Percentiles rank a stretch among this genome's conserved stretches.
These are phyloP conservation scores for Thereva nobilitata DNA, from an alignment of 2,888 invertebrate species.

Conservation along the genomic window DNA sequence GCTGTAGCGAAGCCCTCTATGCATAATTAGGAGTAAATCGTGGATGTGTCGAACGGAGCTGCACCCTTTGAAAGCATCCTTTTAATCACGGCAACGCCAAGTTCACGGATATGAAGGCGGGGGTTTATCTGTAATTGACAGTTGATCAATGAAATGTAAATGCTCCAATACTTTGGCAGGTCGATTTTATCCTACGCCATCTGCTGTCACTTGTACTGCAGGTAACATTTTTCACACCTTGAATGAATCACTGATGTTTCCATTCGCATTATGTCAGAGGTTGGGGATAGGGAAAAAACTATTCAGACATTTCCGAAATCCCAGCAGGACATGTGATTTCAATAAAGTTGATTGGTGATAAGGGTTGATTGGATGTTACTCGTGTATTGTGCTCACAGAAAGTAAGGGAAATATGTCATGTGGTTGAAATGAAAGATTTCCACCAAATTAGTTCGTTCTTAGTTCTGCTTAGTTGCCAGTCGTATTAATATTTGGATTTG, in stretches of 20 bases:
- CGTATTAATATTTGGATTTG: too few species aligned
- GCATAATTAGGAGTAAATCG: too few species aligned
- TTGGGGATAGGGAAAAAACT: background rate
- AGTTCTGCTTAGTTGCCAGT: too few species aligned
- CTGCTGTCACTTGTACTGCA: constrained; percentile 8
- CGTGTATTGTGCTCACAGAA: too few species aligned
- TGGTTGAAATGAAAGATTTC: too few species aligned
- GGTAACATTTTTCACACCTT: constrained; percentile 8
- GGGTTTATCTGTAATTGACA: constrained; percentile 6
- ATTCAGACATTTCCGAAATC: constrained; percentile 9
- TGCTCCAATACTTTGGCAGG: background rate
- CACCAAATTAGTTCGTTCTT: too few species aligned
- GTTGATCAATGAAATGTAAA: constrained; percentile 10
- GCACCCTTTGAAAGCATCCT: too few species aligned
- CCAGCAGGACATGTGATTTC: constrained; percentile 17
- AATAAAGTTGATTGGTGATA: constrained; percentile 21
- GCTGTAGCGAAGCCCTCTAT: too few species aligned
- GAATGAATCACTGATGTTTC: constrained; percentile 5
- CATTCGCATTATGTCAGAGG: constrained; percentile 10
- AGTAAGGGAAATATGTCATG: too few species aligned
- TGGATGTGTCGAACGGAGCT: too few species aligned
- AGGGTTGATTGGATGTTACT: constrained; percentile 17
- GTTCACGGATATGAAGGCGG: background rate
- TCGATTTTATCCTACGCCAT: constrained; percentile 11
- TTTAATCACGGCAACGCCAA: too few species aligned